Evolutionary conservation across 2,113 vertebrate genomes (phyloP), one percentile per base, ranked within the genome.

Genomic region (Eubucco bourcierii): DNA sequence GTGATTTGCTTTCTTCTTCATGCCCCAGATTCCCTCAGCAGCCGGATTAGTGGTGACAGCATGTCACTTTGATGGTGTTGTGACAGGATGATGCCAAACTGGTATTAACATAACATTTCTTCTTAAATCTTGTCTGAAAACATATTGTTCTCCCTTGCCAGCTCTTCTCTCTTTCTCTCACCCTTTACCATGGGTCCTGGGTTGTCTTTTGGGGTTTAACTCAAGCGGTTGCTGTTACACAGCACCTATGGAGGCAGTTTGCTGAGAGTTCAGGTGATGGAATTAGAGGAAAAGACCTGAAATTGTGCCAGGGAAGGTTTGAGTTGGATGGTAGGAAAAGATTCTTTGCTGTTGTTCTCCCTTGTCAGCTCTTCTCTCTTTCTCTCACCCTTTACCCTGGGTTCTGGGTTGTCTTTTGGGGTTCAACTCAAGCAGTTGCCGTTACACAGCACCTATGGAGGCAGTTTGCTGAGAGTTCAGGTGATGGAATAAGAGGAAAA

Each of bases 11-110:
- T 95, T 94, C 90, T 77, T 65, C 78, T 91, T 95, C 93, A 0
- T 65, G 80, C 72, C 90, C 72, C 73, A 28, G 80, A 91, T 93
- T 96, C 94, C 93, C 96, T 3, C 58, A 93, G 75, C 94, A 91
- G 93, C 56, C 65, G 4, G 85, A 93, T 89, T 72, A 94, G 87
- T 86, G 91, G 91, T 94, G 94, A 95, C 93, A 95, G 93, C 95
- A 91, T 95, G 95, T 95, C 94, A 95, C 65, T 80, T 84, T 96
- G 95, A 96, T 95, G 96, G 90, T 92, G 95, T 94, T 96, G 55
- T 96, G 96, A 95, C 95, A 94, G 91, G 80, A 34, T 93, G 96
- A 96, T 85, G 80, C 95, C 91, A 95, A 95, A 88, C 91, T 83
- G 47, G 34, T 86, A 96, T 92, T 96, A 91, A 90, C 96, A 96